Evolutionary conservation across 2,113 vertebrate species (phyloP).

Genomic region (Turdus rufiventris): DNA sequence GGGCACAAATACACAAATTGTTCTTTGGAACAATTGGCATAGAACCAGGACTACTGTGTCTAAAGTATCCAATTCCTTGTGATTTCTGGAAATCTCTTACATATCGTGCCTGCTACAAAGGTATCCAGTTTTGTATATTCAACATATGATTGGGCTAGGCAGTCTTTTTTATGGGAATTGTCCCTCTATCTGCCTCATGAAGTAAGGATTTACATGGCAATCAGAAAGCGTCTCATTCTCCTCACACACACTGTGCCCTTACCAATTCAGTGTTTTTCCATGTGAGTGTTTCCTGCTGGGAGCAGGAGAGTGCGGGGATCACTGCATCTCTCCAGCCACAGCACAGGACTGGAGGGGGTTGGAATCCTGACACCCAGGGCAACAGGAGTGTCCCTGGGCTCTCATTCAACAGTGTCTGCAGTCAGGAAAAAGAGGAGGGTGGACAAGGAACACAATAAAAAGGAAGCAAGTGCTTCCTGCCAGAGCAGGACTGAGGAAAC

Average conservation of each 20-base stretch:
- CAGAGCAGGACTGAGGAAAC: rapidly evolving
- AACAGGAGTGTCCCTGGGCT: rapidly evolving
- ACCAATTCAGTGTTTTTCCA: not conserved
- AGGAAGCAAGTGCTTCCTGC: not conserved
- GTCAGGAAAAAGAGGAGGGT: not conserved
- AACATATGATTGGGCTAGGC: not conserved
- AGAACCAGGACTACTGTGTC: not conserved
- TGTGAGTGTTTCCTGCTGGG: not conserved
- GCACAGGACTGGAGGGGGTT: not conserved
- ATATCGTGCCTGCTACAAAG: not conserved
- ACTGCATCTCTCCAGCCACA: not conserved
- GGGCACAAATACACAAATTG: not conserved
- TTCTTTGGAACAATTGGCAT: not conserved
- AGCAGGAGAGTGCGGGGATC: rapidly evolving
- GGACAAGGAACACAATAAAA: not conserved
- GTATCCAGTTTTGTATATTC: not conserved
- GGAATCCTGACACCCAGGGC: rapidly evolving
- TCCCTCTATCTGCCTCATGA: not conserved
- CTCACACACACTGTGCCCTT: rapidly evolving
- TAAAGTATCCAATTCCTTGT: not conserved
- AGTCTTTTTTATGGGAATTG: not conserved
- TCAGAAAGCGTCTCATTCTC: not conserved
- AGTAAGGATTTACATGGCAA: not conserved
- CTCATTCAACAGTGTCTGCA: not conserved
- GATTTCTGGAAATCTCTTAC: not conserved